Evolutionary conservation across 2,888 invertebrate species (phyloP), one percentile per base, ranked within the genome.

Genomic region (Hermodice carunculata): DNA sequence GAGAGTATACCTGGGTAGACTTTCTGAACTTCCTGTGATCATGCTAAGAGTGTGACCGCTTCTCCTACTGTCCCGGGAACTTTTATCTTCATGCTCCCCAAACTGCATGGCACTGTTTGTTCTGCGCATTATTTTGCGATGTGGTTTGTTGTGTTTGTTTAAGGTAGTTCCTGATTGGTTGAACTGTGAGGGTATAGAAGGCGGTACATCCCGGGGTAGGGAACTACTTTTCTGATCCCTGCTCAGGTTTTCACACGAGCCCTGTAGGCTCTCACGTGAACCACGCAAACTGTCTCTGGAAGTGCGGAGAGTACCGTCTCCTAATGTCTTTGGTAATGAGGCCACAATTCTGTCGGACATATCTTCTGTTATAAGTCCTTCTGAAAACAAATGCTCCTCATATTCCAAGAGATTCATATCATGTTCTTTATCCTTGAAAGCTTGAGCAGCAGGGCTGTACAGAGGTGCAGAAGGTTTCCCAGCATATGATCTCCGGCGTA

Each of bases 381-480:
- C 75, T 44, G 67, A 64, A 51, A 79, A 73, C 53, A 78, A 61
- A 24, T 73, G 67, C 48, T 79, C 77, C 61, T 80, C 76, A 52
- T 71, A 76, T 48, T 77, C 76, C 28, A 58, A 64, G 24, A 74
- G 61, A 46, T 72, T 60, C 52, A 59, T 52, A 42, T 67, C 68
- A 11, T 58, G 58, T 8, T 58, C 48, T n/a, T 54, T 68, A 40
- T 67, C 67, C 43, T 67, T 65, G 64, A 69, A 73, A 11, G 67
- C 69, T 14, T 53, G 67, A n/a, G 60, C 69, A 17, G 51, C 42
- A 14, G 66, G 61, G 46, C 66, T 59, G 66, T 66, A 69, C 59
- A 68, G 46, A 14, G 70, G 74, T 1, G 70, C 49, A 0, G 71
- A 88, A 86, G 70, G 87, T 86, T 65, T 86, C 85, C 70, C 86